Base-by-base conservation (phyloP, 2,113 vertebrate species). In the Eolophus roseicapilla region DNA sequence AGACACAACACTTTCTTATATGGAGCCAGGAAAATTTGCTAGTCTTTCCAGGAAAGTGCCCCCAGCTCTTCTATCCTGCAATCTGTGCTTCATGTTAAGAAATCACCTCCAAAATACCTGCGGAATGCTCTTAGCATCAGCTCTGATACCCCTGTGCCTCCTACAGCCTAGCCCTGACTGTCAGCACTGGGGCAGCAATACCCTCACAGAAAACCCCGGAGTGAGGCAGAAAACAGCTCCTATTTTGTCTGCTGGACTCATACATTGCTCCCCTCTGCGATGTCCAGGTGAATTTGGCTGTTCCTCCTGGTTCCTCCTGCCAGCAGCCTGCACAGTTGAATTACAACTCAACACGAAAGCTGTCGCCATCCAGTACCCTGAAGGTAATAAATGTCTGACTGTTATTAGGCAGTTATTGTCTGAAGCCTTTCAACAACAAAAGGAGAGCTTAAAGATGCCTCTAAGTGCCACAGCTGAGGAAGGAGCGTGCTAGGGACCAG, bases 381-480 rank as follows among this genome's bases (percentile, higher is more conserved):
- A 68, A 88, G 82, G 86, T 52, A 67, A 50, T 44, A 90, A 93
- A 33, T 20, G 33, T 57, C 78, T 82, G 78, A 17, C 64, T 73
- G 53, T 79, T 89, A 81, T 82, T 73, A 82, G 68, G 62, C 73
- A 73, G 57, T 84, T 82, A 78, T 77, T 64, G 81, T 65, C 67
- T 77, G 68, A 88, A 86, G 64, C 53, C 71, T 88, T 90, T 95
- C 53, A 74, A 71, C 65, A 47, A 20, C 52, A 75, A 93, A 95
- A 90, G 39, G 21, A 67, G 13, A 14, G 52, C 68, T 93, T 73
- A 43, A 73, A 97, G 94, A 60, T 18, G 41, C 50, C 73, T 82
- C 6, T 28, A 73, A 83, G 39, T 60, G 49, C 44, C 67, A 52
- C 47, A 63, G 71, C 71, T 69, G 65, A 71, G 43, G 67, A 64